phyloP scores from a whole-genome alignment of 2,113 vertebrate genomes.

The Egretta garzetta region DNA sequence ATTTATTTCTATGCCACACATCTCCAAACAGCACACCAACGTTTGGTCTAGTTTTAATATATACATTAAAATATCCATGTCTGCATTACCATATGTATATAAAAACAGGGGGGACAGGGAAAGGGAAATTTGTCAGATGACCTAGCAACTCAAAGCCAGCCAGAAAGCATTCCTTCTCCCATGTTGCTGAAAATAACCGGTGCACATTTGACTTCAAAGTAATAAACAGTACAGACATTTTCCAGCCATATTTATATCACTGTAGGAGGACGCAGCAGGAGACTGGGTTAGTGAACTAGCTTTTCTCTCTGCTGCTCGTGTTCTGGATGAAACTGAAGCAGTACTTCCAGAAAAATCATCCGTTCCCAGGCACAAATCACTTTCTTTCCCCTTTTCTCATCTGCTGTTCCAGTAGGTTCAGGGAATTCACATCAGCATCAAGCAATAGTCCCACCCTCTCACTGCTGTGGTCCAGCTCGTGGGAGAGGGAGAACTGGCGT shows the following conservation, averaged over 20 bases:
- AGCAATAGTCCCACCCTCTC: background rate
- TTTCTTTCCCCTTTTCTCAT: background rate
- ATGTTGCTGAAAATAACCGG: conserved; percentile 38
- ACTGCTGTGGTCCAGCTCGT: background rate
- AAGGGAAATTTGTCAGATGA: conserved; percentile 20
- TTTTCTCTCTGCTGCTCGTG: background rate
- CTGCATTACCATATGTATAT: background rate
- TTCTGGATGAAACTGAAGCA: background rate
- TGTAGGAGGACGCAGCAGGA: background rate
- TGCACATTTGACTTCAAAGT: conserved; percentile 32
- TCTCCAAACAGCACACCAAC: background rate
- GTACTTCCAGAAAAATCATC: background rate
- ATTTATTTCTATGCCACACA: conserved; percentile 12
- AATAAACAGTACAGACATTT: conserved; percentile 50
- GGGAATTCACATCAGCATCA: background rate
- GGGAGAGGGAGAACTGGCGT: background rate
- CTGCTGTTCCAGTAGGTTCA: background rate
- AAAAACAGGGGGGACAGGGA: conserved; percentile 11
- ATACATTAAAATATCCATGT: background rate
- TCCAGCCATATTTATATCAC: conserved; percentile 47
- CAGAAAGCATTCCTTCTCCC: conserved; percentile 14
- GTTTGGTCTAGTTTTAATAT: background rate
- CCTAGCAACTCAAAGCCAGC: background rate
- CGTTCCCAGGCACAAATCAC: background rate
- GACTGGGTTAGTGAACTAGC: background rate